Conservation (phyloP, 2,113 vertebrate species). For the Sinocyclocheilus anophthalmus region DNA sequence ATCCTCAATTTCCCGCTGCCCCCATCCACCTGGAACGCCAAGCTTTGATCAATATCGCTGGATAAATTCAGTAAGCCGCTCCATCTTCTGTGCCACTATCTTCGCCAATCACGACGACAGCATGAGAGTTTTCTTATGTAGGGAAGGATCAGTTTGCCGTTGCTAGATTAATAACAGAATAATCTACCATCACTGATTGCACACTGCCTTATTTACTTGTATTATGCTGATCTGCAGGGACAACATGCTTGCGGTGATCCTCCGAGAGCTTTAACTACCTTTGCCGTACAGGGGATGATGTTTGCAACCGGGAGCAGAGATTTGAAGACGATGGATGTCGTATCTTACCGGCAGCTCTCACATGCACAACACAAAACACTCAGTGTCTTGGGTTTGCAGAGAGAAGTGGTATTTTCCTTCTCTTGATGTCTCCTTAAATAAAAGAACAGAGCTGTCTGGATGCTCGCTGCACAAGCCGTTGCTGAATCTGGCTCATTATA, state of each 20-base stretch:
- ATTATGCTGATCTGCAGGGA: constrained; percentile 25
- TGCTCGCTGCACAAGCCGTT: not conserved
- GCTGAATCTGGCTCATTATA: constrained; percentile 38
- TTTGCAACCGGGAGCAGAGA: not conserved
- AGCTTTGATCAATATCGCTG: constrained; percentile 39
- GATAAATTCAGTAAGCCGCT: constrained; percentile 44
- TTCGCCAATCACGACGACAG: not conserved
- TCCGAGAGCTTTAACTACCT: not conserved
- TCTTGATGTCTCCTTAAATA: constrained; percentile 40
- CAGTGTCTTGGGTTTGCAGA: not conserved
- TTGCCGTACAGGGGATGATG: not conserved
- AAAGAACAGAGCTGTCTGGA: constrained; percentile 32
- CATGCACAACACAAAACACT: not conserved
- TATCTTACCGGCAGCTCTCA: not conserved
- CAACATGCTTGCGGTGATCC: not conserved
- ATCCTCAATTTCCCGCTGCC: constrained; percentile 30
- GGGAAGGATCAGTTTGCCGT: not conserved
- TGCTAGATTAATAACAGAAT: constrained; percentile 14
- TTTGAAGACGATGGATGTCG: not conserved
- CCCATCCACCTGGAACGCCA: not conserved
- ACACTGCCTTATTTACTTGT: constrained; percentile 7
- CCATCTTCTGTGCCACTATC: not conserved
- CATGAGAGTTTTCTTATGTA: not conserved
- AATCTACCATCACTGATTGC: constrained; percentile 6
- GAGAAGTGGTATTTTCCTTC: constrained; percentile 16